Evolutionary conservation across 1,140 invertebrate species (phyloP), one percentile per base, ranked within the genome.

Genomic region (Dinoponera quadriceps): DNA sequence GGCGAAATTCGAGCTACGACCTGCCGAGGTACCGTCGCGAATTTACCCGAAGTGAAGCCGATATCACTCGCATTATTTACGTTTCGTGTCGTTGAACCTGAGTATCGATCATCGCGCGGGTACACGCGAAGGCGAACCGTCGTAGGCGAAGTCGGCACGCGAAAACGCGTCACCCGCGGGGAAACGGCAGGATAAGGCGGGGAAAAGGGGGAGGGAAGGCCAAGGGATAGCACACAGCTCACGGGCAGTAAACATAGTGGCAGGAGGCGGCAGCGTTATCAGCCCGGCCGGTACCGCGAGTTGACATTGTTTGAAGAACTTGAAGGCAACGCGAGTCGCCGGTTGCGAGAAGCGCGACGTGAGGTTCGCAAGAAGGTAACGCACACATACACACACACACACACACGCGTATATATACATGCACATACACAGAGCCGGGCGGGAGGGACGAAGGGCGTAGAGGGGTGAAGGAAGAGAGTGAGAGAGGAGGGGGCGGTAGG

Each of bases 291-390:
- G n/a, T 49, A 77, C 55, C 65, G 77, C 44, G 82, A 89, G 90
- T 91, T 90, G 91, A 92, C 91, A 92, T 91, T 91, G 91, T 91
- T 90, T 91, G 88, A 90, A 87, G 91, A 91, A 86, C 81, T 88
- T 86, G 89, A 90, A 88, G 89, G 69, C 65, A 80, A 84, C 69
- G 74, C 72, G 65, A 62, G 72, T 59, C 60, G 38, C 48, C 25
- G 82, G 49, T 49, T 78, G 66, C 25, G 75, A 75, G 57, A 38
- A 85, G 69, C 57, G 27, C 71, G 86, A 85, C 86, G 84, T 86
- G 87, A 89, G 88, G 89, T 86, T 87, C 87, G 87, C 88, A 77
- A 62, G 72, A 73, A 85, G 75, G 84, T 73, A 71, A 81, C 54
- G 54, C 33, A 74, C 38, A 44, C 7, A 44, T 9, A 44, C 11